Evolutionary conservation across 2,888 invertebrate genomes (phyloP), one percentile per base, ranked within the genome.

Genomic region (Crioceris asparagi): DNA sequence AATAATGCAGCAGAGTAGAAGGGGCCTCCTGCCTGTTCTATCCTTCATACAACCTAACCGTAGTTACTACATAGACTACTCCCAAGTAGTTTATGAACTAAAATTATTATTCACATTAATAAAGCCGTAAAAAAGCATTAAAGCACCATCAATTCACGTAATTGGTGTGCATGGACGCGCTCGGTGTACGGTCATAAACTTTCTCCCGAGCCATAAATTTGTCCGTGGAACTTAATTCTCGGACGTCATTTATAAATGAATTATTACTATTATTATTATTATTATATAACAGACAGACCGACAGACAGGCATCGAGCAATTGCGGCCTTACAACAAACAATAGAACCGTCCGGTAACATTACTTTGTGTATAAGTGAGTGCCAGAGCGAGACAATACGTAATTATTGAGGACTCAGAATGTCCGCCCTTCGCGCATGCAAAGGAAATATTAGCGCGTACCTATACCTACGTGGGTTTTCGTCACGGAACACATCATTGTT

Each of bases 331-430:
- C n/a, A n/a, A n/a, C n/a, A 31, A 43, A 44, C 43, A 41, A 44
- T 44, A 39, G 38, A 40, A 43, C 18, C 36, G 29, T 38, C 38
- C 52, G 55, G 53, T 51, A 51, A 52, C 51, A 51, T 48, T n/a
- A n/a, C n/a, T n/a, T n/a, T n/a, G n/a, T n/a, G n/a, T 52, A 53
- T 56, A 54, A 54, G 54, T 49, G 52, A 53, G 55, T 55, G 56
- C 50, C 48, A 52, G 55, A 50, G 50, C 55, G 54, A 52, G 52
- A 56, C 56, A 54, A 51, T 52, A 48, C 46, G 48, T 55, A 55
- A 54, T 57, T 57, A 56, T 51, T 45, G 46, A 50, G 49, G n/a
- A n/a, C 48, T 23, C 30, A 14, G 23, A 31, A 35, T 43, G 54
- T 47, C 50, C 50, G 52, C n/a, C n/a, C 50, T 52, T 49, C 46